Evolutionary conservation across 2,113 vertebrate genomes (phyloP).

Genomic region (Brienomyrus longianalis): DNA sequence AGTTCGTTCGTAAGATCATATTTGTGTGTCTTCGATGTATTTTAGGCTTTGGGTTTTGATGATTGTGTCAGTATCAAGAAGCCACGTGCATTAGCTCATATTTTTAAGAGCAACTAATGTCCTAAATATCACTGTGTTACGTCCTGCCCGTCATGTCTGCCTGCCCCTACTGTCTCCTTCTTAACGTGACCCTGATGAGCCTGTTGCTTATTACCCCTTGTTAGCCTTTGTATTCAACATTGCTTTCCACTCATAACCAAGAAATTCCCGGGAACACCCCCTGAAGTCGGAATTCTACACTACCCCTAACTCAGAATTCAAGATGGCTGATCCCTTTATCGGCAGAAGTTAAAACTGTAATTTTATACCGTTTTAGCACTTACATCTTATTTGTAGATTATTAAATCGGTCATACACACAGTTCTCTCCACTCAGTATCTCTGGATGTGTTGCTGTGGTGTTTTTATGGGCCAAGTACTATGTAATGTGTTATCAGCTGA

Average conservation of each 20-base stretch:
- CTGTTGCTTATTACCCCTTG: background rate
- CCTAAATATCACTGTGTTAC: background rate
- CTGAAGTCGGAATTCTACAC: background rate
- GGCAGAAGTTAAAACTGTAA: background rate
- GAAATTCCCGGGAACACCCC: background rate
- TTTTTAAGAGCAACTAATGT: background rate
- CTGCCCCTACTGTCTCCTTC: background rate
- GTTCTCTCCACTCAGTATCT: background rate
- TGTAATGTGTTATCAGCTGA: too few relatives aligned
- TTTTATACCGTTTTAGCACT: background rate
- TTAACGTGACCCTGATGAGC: background rate
- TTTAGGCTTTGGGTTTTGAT: background rate
- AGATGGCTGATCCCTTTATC: background rate
- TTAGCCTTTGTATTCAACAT: background rate
- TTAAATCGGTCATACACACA: background rate
- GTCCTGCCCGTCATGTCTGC: background rate
- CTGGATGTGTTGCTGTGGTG: background rate
- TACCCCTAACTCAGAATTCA: background rate
- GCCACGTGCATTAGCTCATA: background rate
- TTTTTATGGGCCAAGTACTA: background rate
- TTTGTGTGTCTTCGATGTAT: background rate
- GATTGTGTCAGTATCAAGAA: background rate
- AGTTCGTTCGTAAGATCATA: background rate
- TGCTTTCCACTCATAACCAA: too few relatives aligned
- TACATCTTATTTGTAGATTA: background rate